These are phyloP conservation scores for Scrobipalpa atriplicella DNA, from an alignment of 2,888 invertebrate genomes.

Conservation along the genomic window DNA sequence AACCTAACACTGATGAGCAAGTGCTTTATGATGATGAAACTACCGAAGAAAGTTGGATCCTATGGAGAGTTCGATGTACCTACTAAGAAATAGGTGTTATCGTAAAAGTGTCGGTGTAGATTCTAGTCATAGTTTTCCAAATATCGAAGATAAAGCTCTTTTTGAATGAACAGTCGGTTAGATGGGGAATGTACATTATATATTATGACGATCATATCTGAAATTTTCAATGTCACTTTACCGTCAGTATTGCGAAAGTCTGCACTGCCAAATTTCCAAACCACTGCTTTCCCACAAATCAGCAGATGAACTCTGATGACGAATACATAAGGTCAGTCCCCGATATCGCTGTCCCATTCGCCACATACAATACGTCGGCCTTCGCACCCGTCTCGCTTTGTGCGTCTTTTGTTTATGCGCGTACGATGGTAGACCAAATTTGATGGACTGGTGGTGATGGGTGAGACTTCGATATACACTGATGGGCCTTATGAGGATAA, in stretches of 20 bases:
- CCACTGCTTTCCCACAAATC: constrained; percentile 10
- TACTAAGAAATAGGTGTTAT: too few species aligned
- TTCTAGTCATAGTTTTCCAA: too few species aligned
- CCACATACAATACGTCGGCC: constrained; percentile 65
- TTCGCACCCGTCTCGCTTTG: constrained; percentile 71
- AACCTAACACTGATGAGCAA: not conserved
- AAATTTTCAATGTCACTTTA: not conserved
- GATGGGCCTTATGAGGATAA: not conserved
- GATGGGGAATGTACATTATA: too few species aligned
- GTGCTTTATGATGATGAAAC: constrained; percentile 10
- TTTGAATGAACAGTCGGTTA: too few species aligned
- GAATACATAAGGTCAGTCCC: constrained; percentile 67
- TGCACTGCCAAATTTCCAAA: not conserved
- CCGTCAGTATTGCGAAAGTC: not conserved
- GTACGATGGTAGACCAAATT: constrained; percentile 15
- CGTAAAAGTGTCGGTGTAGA: too few species aligned
- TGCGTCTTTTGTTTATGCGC: constrained; percentile 74
- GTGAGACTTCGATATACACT: not conserved
- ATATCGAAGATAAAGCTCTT: too few species aligned
- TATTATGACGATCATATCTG: not conserved
- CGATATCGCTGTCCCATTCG: constrained; percentile 53
- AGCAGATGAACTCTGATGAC: constrained; percentile 24
- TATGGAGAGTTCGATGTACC: not conserved
- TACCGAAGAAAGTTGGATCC: not conserved
- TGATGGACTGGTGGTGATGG: not conserved